phyloP scores from a whole-genome alignment of 2,113 vertebrate genomes.

The Phalacrocorax carbo region DNA sequence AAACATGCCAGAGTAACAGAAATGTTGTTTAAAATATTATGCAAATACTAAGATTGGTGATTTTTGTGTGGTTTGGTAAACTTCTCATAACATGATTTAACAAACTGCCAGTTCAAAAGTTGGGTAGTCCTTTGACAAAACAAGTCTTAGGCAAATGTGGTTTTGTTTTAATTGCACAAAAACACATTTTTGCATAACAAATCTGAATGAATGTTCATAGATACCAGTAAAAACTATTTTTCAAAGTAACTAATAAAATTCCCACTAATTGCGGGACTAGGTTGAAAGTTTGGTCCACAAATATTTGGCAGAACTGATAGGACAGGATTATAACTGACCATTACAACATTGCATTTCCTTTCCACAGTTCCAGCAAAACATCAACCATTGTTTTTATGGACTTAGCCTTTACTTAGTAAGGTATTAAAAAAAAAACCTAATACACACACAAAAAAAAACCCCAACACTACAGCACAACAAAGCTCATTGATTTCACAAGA shows the following conservation, averaged over 20 bases:
- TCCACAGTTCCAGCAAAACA: not conserved
- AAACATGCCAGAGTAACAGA: not conserved
- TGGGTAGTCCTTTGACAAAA: not conserved
- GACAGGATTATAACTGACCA: not conserved
- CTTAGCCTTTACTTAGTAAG: not conserved
- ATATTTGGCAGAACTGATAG: not conserved
- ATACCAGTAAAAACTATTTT: not conserved
- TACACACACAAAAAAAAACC: not conserved
- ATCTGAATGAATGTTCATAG: not conserved
- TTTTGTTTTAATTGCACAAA: not conserved
- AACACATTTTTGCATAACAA: not conserved
- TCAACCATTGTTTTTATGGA: not conserved
- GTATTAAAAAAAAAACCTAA: not conserved
- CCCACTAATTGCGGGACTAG: not conserved
- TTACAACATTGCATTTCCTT: not conserved
- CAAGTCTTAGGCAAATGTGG: not conserved
- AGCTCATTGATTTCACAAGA: not conserved
- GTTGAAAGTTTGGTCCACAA: not conserved
- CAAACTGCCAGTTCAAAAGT: not conserved
- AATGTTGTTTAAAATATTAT: not conserved
- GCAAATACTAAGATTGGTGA: not conserved
- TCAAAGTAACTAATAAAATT: not conserved
- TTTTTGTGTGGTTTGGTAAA: not conserved
- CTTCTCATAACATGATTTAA: not conserved
- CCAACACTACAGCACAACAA: not conserved